Conservation (phyloP, 2,888 invertebrate genomes). For the Sipha maydis region DNA sequence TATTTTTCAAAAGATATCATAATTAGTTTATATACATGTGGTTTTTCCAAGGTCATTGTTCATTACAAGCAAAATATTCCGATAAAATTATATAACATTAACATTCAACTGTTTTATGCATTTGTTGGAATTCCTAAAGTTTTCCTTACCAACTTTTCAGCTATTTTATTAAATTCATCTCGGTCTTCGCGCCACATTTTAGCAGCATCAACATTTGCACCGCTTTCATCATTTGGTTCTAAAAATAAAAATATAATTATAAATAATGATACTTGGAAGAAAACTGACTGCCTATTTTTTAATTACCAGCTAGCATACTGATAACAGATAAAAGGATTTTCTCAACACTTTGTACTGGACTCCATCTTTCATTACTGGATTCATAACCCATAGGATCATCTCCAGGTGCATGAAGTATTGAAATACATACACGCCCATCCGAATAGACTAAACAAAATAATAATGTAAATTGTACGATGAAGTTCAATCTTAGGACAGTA, state of each 20-base stretch:
- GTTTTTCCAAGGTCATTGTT: background rate
- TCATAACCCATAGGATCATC: conserved; percentile 99
- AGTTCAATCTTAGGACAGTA: background rate
- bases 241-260: background rate
- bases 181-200: conserved; percentile 99
- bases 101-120: background rate
- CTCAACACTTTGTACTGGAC: conserved; percentile 99
- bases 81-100: background rate
- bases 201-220: conserved; percentile 98
- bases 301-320: conserved; percentile 93
- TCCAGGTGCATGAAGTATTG: conserved; percentile 97
- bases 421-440: conserved; percentile 98
- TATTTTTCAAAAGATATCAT: conserved; percentile 46
- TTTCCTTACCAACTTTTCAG: conserved; percentile 86
- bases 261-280: background rate
- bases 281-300: background rate
- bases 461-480: background rate
- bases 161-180: conserved; percentile 91
- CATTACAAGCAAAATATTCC: conserved; percentile 6
- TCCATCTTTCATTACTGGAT: conserved; percentile 97
- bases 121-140: conserved; percentile 66
- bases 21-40: conserved; percentile 45
- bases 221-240: conserved; percentile 99
- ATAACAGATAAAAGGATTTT: conserved; percentile 98
- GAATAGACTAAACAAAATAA: conserved; percentile 78